Percentiles rank a stretch among this genome's conserved stretches.
Evolutionary conservation across 1,140 invertebrate species (phyloP).

Genomic region (Trichonephila clavipes): DNA sequence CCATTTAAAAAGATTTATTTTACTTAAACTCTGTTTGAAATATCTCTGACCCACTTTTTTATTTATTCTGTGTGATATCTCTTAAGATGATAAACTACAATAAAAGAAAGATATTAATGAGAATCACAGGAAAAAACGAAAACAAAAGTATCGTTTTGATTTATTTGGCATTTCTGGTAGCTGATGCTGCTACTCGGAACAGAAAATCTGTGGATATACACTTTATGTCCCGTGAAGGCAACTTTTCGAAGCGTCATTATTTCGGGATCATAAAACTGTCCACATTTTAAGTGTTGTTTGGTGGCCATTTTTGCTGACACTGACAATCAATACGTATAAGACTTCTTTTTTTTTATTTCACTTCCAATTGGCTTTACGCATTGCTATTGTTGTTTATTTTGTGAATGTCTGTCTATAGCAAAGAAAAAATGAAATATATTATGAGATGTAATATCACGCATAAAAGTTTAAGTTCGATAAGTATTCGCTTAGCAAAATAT

Average conservation of each 20-base stretch:
- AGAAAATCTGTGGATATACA: background rate
- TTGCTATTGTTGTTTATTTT: background rate
- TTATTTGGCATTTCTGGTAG: no score
- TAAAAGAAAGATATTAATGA: no score
- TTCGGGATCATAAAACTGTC: background rate
- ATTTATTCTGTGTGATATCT: no score
- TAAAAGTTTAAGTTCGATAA: no score
- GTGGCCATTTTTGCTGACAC: background rate
- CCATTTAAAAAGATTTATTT: no score
- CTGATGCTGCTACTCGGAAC: background rate
- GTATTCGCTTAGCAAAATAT: no score
- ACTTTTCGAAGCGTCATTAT: background rate
- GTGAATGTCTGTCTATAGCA: background rate
- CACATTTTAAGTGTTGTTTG: background rate
- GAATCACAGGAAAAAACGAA: no score
- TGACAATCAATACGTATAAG: background rate
- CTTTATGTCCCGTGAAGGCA: background rate
- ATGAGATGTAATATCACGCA: background rate
- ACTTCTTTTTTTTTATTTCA: background rate
- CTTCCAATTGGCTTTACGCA: background rate
- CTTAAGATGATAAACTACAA: no score
- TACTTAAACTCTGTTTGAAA: no score
- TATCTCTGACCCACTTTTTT: no score
- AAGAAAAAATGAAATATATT: background rate
- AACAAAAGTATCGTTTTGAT: no score